Conservation (phyloP, 1,140 invertebrate genomes). For the Orchestia grillus region DNA sequence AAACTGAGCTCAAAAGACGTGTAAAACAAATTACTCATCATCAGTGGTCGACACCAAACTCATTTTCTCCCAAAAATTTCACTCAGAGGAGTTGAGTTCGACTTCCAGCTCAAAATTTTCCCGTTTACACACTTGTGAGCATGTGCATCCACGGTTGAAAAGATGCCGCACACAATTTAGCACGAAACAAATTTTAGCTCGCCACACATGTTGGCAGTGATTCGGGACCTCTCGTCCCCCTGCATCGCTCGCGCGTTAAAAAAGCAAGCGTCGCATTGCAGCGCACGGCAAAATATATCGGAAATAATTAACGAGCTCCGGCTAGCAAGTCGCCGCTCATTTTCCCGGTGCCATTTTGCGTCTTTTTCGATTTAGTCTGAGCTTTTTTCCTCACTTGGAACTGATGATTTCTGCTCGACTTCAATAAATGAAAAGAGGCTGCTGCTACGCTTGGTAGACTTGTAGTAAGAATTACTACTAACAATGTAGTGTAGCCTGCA, state of each 20-base stretch:
- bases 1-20: no score
- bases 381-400: background rate
- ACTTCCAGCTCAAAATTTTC: no score
- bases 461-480: no score
- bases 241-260: background rate
- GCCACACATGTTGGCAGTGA: background rate
- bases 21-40: no score
- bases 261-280: background rate
- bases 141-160: no score
- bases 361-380: background rate
- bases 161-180: background rate
- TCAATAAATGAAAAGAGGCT: background rate
- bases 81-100: no score
- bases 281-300: background rate
- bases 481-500: no score
- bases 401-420: background rate
- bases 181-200: background rate
- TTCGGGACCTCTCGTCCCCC: background rate
- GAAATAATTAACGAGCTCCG: constrained; percentile 7
- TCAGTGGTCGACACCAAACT: no score
- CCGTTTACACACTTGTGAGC: no score
- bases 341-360: background rate
- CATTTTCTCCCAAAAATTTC: no score
- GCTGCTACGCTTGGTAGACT: no score
- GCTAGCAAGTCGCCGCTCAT: background rate